Percentiles rank a stretch among this genome's conserved stretches.
Evolutionary conservation across 1,140 invertebrate genomes (phyloP).

Genomic region (Macrotrachela quadricornifera): DNA sequence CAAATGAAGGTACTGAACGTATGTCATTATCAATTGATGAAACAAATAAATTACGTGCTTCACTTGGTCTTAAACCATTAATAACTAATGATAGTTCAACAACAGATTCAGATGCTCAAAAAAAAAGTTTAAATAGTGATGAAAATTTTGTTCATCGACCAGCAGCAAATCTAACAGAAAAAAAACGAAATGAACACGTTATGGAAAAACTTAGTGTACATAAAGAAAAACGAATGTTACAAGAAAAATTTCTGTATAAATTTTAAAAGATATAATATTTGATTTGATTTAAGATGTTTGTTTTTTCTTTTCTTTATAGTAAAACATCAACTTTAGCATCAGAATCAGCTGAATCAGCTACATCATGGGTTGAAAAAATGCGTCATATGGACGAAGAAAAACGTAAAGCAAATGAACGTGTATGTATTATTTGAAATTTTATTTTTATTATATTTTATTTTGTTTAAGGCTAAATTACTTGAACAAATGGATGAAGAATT

Average conservation of each 20-base stretch:
- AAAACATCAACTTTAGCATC: too few relatives aligned
- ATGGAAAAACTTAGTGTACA: slow-evolving; percentile 46
- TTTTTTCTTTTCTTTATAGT: too few relatives aligned
- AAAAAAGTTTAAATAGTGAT: slow-evolving; percentile 5
- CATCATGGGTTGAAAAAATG: slow-evolving; percentile 56
- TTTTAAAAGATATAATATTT: slow-evolving; percentile 50
- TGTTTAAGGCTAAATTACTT: slow-evolving; percentile 47
- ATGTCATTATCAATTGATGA: slow-evolving; percentile 2
- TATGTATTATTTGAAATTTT: too few relatives aligned
- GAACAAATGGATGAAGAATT: slow-evolving; percentile 57
- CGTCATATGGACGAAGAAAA: slow-evolving; percentile 55
- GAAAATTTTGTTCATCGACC: slow-evolving; percentile 49
- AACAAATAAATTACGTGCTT: slow-evolving; percentile 5
- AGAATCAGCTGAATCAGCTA: slow-evolving; percentile 17
- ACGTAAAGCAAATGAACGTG: slow-evolving; percentile 31
- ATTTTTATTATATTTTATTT: too few relatives aligned
- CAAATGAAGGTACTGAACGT: too few relatives aligned
- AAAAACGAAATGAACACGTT: slow-evolving; percentile 54
- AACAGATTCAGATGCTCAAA: not conserved
- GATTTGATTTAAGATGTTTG: too few relatives aligned
- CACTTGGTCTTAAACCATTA: slow-evolving; percentile 5
- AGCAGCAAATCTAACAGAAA: slow-evolving; percentile 51
- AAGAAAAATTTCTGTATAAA: slow-evolving; percentile 42
- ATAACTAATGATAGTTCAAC: not conserved
- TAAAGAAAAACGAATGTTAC: not conserved